A percentile compares a stretch with the other conserved stretches of the same genome.
These are phyloP conservation scores for Toxotes jaculatrix DNA, from an alignment of 2,113 vertebrate species.

Conservation along the genomic window DNA sequence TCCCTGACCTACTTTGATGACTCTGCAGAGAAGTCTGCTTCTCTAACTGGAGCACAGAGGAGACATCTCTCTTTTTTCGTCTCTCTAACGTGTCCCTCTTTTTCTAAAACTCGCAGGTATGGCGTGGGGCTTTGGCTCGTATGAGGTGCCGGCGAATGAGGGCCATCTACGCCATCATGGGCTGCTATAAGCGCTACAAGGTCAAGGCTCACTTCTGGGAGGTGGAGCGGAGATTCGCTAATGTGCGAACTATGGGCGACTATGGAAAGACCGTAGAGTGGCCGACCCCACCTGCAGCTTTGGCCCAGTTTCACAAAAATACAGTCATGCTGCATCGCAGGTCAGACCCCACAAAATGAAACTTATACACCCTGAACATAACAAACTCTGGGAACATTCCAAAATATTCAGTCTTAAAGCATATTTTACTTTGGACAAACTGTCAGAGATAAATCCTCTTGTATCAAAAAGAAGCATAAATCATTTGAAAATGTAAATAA, in stretches of 20 bases:
- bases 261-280: conserved; percentile 88
- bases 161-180: conserved; percentile 90
- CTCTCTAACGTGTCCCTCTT: not conserved
- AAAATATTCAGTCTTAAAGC: no score
- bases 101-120: conserved; percentile 81
- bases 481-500: no score
- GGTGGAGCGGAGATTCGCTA: conserved; percentile 86
- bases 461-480: no score
- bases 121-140: conserved; percentile 91
- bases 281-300: conserved; percentile 85
- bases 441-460: no score
- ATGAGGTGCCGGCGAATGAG: conserved; percentile 84
- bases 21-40: conserved; percentile 45
- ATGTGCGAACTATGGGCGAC: conserved; percentile 85
- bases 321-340: conserved; percentile 88
- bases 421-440: not conserved
- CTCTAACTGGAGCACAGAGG: conserved; percentile 56
- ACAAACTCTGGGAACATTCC: not conserved
- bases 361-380: not conserved
- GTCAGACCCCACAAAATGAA: conserved; percentile 69
- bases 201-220: conserved; percentile 89
- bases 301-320: conserved; percentile 87
- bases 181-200: conserved; percentile 90
- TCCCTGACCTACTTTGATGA: conserved; percentile 72
- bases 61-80: not conserved